These are phyloP conservation scores for Euura saliciscinereae DNA, from an alignment of 1,140 invertebrate genomes.

Conservation along the genomic window DNA sequence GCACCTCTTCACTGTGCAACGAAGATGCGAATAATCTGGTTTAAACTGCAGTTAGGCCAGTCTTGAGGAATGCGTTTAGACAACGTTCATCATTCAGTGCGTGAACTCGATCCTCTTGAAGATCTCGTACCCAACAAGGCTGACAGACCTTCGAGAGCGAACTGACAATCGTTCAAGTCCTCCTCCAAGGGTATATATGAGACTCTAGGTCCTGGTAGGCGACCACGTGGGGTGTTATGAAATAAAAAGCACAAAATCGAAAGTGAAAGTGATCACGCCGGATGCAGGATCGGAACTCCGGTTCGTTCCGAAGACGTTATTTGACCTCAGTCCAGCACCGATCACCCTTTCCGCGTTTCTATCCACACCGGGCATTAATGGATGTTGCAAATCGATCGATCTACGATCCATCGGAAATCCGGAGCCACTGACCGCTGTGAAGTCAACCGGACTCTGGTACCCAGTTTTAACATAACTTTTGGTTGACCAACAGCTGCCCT, in stretches of 20 bases:
- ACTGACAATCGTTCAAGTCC: background rate
- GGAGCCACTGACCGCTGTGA: background rate
- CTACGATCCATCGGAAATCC: background rate
- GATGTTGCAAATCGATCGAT: background rate
- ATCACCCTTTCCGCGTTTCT: background rate
- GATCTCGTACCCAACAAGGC: background rate
- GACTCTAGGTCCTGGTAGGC: background rate
- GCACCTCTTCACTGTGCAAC: background rate
- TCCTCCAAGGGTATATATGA: slow-evolving; percentile 1
- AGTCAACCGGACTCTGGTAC: background rate
- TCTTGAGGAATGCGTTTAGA: too few species aligned
- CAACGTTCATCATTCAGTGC: background rate
- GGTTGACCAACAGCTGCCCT: background rate
- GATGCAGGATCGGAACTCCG: slow-evolving; percentile 43
- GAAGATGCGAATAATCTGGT: background rate
- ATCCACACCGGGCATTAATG: background rate
- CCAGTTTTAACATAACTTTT: background rate
- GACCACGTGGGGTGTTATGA: background rate
- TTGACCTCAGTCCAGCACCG: background rate
- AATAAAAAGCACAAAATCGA: slow-evolving; percentile 36
- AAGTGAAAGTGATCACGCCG: slow-evolving; percentile 47
- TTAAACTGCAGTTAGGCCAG: background rate
- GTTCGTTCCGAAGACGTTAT: background rate
- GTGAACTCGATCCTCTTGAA: background rate
- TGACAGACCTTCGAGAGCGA: background rate